Conservation (phyloP, 2,888 invertebrate species). For the Lordiphosa fenestrarum region DNA sequence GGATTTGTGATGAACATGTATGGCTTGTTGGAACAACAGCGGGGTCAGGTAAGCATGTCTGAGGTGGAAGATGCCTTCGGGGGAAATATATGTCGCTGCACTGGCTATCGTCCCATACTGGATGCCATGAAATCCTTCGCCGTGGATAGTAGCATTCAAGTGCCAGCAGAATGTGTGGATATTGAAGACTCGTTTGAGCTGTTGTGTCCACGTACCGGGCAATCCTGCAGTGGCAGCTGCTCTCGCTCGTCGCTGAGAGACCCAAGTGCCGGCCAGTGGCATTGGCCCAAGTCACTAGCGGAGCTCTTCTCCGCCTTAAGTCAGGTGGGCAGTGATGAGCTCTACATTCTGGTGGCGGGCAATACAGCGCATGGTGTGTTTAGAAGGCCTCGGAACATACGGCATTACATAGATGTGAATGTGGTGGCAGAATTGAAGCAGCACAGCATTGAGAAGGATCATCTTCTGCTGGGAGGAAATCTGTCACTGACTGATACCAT, state of each 20-base stretch:
- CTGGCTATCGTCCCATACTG: conserved; percentile 89
- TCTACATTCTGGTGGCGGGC: conserved; percentile 87
- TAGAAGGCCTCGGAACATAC: conserved; percentile 68
- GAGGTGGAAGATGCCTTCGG: conserved; percentile 89
- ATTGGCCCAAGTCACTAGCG: conserved; percentile 63
- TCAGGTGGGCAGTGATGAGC: conserved; percentile 57
- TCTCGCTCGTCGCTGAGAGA: conserved; percentile 21
- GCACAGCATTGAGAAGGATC: conserved; percentile 74
- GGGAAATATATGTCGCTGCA: conserved; percentile 89
- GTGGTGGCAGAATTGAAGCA: conserved; percentile 83
- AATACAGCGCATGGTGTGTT: conserved; percentile 88
- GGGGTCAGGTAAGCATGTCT: conserved; percentile 82
- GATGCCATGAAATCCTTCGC: conserved; percentile 90
- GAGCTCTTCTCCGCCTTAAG: conserved; percentile 78
- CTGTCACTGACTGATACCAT: conserved; percentile 82
- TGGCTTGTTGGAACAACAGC: conserved; percentile 81
- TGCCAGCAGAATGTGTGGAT: conserved; percentile 80
- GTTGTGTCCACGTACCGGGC: conserved; percentile 67
- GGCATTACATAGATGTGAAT: conserved; percentile 84
- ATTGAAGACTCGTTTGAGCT: conserved; percentile 76
- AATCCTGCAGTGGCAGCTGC: conserved; percentile 76
- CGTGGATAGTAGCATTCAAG: conserved; percentile 81
- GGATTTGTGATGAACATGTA: conserved; percentile 89
- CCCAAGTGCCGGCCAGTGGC: conserved; percentile 55
- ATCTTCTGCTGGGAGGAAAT: conserved; percentile 75